Percentiles rank a stretch among this genome's conserved stretches.
Conservation (phyloP, 92 coral and sea anemone genomes). For the Actinernus sp. region DNA sequence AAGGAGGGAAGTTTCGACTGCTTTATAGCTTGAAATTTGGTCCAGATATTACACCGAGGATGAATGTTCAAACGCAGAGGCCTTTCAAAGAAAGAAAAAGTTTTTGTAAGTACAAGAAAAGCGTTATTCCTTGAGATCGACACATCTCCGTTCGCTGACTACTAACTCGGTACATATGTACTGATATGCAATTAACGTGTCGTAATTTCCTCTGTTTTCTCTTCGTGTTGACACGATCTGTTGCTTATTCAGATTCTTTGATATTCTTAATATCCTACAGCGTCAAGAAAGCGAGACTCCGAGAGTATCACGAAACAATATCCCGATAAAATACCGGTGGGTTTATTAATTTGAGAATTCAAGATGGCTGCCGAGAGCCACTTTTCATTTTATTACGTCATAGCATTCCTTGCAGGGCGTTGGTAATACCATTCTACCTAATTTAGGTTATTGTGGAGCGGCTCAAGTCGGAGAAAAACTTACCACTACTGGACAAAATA, state of each 20-base stretch:
- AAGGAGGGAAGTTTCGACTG: background rate
- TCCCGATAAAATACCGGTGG: conserved; percentile 98
- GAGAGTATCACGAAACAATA: conserved; percentile 93
- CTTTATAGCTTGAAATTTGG: background rate
- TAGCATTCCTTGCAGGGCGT: too few relatives aligned
- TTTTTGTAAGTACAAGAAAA: conserved; percentile 79
- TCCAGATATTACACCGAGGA: conserved; percentile 25
- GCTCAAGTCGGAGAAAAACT: conserved; percentile 83
- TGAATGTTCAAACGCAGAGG: conserved; percentile 75
- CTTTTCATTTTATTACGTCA: too few relatives aligned
- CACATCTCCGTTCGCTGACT: too few relatives aligned
- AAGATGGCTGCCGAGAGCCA: conserved; percentile 3
- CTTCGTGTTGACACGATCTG: too few relatives aligned
- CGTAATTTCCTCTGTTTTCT: too few relatives aligned
- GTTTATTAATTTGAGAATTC: conserved; percentile 10
- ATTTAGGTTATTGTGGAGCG: conserved; percentile 96
- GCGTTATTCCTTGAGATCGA: too few relatives aligned
- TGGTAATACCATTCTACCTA: too few relatives aligned
- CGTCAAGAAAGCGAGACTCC: conserved; percentile 94
- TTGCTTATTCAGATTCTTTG: too few relatives aligned
- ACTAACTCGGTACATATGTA: too few relatives aligned
- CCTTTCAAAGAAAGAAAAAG: conserved; percentile 91
- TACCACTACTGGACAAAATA: conserved; percentile 96
- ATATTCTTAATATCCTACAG: conserved; percentile 34
- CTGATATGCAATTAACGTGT: too few relatives aligned